These are phyloP conservation scores for Ammodytes dubius DNA, from an alignment of 2,113 vertebrate species.

Conservation along the genomic window DNA sequence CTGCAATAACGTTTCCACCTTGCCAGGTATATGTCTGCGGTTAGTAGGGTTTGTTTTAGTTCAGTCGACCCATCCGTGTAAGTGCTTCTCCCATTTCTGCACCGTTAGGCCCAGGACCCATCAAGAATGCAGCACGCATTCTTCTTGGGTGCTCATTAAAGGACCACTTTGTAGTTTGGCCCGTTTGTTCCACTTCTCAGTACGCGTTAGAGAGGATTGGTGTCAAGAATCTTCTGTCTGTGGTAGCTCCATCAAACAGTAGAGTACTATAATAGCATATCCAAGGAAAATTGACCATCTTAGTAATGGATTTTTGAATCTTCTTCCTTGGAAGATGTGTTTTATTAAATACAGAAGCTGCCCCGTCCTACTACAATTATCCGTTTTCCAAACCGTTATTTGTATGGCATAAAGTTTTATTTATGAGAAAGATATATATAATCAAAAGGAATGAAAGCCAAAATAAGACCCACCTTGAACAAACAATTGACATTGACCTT, in stretches of 20 bases:
- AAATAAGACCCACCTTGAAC: not conserved
- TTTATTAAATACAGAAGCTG: not conserved
- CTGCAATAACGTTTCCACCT: conserved; percentile 41
- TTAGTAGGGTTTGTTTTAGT: conserved; percentile 16
- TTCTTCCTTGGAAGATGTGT: not conserved
- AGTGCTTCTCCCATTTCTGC: conserved; percentile 37
- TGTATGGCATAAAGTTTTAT: too few relatives aligned
- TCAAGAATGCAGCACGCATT: not conserved
- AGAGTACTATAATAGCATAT: not conserved
- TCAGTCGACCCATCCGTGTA: not conserved
- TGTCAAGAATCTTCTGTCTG: conserved; percentile 19
- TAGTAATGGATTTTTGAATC: not conserved
- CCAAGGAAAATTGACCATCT: not conserved
- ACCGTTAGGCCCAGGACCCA: not conserved
- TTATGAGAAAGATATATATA: not conserved
- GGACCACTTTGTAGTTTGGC: conserved; percentile 1
- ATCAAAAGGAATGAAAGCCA: not conserved
- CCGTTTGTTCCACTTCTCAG: not conserved
- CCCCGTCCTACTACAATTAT: too few relatives aligned
- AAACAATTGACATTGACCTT: not conserved
- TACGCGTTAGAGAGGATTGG: conserved; percentile 42
- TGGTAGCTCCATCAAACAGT: not conserved
- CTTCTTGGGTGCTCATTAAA: not conserved
- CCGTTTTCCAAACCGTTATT: too few relatives aligned
- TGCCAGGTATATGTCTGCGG: conserved; percentile 12